Conservation (phyloP, 1,140 invertebrate genomes). For the Calosoma granatense region DNA sequence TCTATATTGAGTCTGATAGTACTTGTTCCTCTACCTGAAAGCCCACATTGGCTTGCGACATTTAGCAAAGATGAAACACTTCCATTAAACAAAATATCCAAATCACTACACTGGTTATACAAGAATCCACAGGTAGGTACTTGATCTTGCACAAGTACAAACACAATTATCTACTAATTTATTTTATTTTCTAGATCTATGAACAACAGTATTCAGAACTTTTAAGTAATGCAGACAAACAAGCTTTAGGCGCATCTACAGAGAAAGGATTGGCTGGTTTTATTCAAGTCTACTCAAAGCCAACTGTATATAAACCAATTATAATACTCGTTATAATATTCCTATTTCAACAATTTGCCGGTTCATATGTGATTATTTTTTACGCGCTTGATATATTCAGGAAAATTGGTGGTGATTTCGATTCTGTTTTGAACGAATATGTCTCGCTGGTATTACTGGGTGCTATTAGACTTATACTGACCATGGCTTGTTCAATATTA, state of each 20-base stretch:
- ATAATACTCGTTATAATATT: conserved; percentile 40
- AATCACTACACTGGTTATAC: conserved; percentile 37
- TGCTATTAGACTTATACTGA: conserved; percentile 40
- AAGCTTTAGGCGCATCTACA: neutral
- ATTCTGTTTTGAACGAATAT: conserved; percentile 35
- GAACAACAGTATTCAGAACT: conserved; percentile 32
- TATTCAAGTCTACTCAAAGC: conserved; percentile 19
- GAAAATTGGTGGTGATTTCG: conserved; percentile 36
- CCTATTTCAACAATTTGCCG: conserved; percentile 46
- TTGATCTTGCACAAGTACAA: neutral
- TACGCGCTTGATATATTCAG: conserved; percentile 51
- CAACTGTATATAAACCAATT: conserved; percentile 40
- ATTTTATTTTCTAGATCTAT: conserved; percentile 30
- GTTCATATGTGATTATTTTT: conserved; percentile 55
- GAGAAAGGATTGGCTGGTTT: too few relatives aligned
- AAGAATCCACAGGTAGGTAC: conserved; percentile 19
- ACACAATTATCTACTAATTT: neutral
- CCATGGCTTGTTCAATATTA: conserved; percentile 36
- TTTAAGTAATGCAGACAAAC: neutral
- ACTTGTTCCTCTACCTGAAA: conserved; percentile 42
- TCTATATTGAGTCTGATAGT: conserved; percentile 28
- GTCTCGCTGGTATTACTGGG: conserved; percentile 40
- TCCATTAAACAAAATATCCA: conserved; percentile 27
- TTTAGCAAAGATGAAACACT: conserved; percentile 31
- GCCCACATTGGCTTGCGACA: conserved; percentile 43